A percentile compares a stretch with the other conserved stretches of the same genome.
phyloP scores from a whole-genome alignment of 2,797 vertebrate species.

The Melanotaenia parkinsoni region DNA sequence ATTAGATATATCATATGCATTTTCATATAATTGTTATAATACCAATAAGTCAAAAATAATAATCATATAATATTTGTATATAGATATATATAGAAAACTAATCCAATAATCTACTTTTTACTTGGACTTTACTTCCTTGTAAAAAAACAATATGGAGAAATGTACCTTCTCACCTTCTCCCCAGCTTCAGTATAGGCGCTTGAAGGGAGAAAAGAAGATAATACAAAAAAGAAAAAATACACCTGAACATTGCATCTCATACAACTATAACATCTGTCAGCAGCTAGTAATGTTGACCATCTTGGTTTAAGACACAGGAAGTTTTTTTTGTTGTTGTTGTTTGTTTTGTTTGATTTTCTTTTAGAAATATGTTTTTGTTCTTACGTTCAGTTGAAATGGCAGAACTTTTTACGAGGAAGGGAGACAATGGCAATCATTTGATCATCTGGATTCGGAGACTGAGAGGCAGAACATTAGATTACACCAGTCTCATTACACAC shows the following conservation, averaged over 20 bases:
- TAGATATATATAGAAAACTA: conserved; percentile 86
- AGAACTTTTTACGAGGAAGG: conserved; percentile 34
- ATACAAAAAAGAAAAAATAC: conserved; percentile 79
- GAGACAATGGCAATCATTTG: conserved; percentile 39
- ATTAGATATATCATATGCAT: conserved; percentile 84
- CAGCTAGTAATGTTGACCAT: conserved; percentile 77
- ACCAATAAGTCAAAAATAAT: conserved; percentile 87
- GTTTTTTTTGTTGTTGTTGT: conserved; percentile 38
- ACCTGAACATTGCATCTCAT: conserved; percentile 80
- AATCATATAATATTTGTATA: conserved; percentile 80
- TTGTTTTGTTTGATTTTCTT: conserved; percentile 33
- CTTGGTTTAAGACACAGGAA: conserved; percentile 81
- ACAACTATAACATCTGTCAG: conserved; percentile 80
- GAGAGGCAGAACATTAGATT: conserved; percentile 65
- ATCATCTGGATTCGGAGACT: conserved; percentile 50
- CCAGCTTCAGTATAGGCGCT: conserved; percentile 81
- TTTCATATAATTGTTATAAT: conserved; percentile 85
- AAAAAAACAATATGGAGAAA: conserved; percentile 82
- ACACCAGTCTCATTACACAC: conserved; percentile 66
- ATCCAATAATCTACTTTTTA: conserved; percentile 84
- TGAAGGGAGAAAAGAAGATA: conserved; percentile 70
- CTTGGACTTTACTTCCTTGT: conserved; percentile 80
- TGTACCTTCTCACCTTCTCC: conserved; percentile 65
- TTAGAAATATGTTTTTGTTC: conserved; percentile 60
- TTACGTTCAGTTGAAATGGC: conserved; percentile 52